Base-by-base conservation (phyloP, 2,888 invertebrate species). In the Zaprionus lineosus region DNA sequence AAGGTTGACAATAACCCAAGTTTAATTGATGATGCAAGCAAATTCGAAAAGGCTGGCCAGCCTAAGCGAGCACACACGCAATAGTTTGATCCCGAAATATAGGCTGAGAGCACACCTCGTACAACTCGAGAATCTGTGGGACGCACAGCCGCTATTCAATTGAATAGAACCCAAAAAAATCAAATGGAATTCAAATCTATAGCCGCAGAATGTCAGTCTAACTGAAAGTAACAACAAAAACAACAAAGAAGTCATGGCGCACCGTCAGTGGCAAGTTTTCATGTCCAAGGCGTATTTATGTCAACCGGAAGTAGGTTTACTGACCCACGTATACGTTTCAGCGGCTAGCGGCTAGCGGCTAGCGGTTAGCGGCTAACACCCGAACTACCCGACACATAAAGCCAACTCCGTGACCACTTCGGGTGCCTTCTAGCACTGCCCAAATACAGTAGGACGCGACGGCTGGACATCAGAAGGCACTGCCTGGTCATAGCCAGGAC, bases 291-390 rank as follows among this genome's bases (percentile, higher is more conserved):
- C 86, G 88, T 89, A 90, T 90, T 90, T 89, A 90, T 89, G 89
- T 88, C 89, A 89, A 89, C 89, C 89, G 90, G 90, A 90, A 90
- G 89, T 88, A 87, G 89, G 90, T 90, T 90, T 90, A 90, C 89
- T 90, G 90, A 90, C 90, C 90, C 89, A 89, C 88, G 88, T 88
- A 87, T 86, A 70, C 78, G 75, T 87, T 77, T 86, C 64, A 63
- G 29, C 66, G 52, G 40, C 56, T 44, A 33, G 37, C n/a, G n/a
- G n/a, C n/a, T n/a, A n/a, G n/a, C n/a, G n/a, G n/a, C n/a, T n/a
- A n/a, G n/a, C n/a, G n/a, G n/a, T 86, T 62, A 63, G 29, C 66
- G 52, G 40, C 56, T 44, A 33, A 34, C 41, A 37, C 37, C 56
- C 71, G 60, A 61, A 46, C 55, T 44, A 34, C 21, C 36, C 26